A percentile compares a stretch with the other conserved stretches of the same genome.
Conservation (phyloP, 2,797 vertebrate genomes). For the Enteromius trimaculatus region DNA sequence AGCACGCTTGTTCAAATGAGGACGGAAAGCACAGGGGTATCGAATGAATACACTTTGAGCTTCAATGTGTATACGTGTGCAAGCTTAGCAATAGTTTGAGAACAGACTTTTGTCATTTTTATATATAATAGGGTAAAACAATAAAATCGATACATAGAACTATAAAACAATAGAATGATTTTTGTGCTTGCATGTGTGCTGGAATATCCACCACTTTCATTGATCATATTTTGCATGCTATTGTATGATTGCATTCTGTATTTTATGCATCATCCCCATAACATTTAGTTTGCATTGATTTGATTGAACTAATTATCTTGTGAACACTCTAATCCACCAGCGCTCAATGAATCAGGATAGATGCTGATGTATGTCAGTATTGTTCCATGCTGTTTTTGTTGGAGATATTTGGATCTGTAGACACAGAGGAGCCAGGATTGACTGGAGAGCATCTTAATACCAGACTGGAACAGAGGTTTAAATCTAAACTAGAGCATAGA, state of each 20-base stretch:
- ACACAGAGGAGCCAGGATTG: constrained; percentile 35
- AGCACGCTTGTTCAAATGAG: constrained; percentile 66
- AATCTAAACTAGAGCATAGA: constrained; percentile 43
- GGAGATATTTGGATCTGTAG: constrained; percentile 30
- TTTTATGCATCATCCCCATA: background rate
- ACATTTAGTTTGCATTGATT: background rate
- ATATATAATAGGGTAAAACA: background rate
- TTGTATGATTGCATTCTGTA: background rate
- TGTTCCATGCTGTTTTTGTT: constrained; percentile 14
- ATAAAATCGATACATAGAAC: background rate
- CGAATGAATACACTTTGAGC: constrained; percentile 61
- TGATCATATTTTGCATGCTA: background rate
- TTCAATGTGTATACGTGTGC: constrained; percentile 38
- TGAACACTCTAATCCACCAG: background rate
- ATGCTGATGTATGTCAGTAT: constrained; percentile 30
- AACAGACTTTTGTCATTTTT: background rate
- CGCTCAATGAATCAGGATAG: background rate
- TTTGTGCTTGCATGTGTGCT: background rate
- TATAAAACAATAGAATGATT: background rate
- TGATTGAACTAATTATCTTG: background rate
- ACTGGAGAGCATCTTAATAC: constrained; percentile 41
- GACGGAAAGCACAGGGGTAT: constrained; percentile 59
- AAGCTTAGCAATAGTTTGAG: constrained; percentile 15
- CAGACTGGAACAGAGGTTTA: constrained; percentile 49
- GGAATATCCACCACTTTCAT: constrained; percentile 13